Percentiles rank a stretch among this genome's conserved stretches.
Conservation (phyloP, 2,797 vertebrate genomes). For the Coilia nasus region DNA sequence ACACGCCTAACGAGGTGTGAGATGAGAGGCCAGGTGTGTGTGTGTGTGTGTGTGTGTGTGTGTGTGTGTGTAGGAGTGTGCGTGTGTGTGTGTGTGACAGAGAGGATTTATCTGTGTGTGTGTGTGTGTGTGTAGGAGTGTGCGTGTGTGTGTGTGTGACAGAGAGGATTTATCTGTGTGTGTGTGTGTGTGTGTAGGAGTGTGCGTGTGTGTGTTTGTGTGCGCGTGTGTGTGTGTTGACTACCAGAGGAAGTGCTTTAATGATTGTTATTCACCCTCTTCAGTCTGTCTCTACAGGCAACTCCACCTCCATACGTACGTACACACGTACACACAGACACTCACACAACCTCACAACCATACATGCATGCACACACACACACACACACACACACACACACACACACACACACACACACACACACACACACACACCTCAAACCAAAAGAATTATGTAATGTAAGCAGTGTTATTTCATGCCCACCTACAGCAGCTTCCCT, state of each 20-base stretch:
- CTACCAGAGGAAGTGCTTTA: conserved; percentile 26
- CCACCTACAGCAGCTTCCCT: too few relatives aligned
- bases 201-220: too few relatives aligned
- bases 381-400: too few relatives aligned
- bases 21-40: conserved; percentile 4
- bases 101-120: background rate
- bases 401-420: too few relatives aligned
- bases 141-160: background rate
- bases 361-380: too few relatives aligned
- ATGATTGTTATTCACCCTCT: conserved; percentile 36
- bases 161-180: background rate
- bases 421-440: too few relatives aligned
- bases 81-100: conserved; percentile 21
- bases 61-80: conserved; percentile 12
- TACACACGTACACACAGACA: too few relatives aligned
- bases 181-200: background rate
- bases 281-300: background rate
- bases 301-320: background rate
- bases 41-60: background rate
- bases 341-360: too few relatives aligned
- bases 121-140: too few relatives aligned
- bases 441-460: too few relatives aligned
- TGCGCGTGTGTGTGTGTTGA: background rate
- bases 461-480: too few relatives aligned
- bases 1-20: conserved; percentile 39